These are phyloP conservation scores for Pterobdella sp. DNA, from an alignment of 2,888 invertebrate genomes.

Conservation along the genomic window DNA sequence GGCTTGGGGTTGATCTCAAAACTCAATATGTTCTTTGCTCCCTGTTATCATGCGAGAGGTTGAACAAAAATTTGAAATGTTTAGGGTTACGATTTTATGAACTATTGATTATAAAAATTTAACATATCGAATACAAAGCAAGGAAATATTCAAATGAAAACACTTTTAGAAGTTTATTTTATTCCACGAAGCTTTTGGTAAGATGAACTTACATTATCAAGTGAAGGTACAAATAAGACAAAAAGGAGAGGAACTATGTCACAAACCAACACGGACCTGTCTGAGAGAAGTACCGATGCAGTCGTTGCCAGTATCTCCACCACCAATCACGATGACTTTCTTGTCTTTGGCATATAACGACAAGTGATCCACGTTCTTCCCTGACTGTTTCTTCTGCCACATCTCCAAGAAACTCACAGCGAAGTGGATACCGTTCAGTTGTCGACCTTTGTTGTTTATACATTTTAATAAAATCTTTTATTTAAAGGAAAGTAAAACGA, in stretches of 20 bases:
- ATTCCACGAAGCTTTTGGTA: no score
- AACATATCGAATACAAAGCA: not conserved
- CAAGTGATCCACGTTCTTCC: slow-evolving; percentile 54
- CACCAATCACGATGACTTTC: slow-evolving; percentile 80
- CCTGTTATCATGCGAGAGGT: slow-evolving; percentile 56
- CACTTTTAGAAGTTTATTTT: no score
- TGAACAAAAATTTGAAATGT: not conserved
- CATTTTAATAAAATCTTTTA: slow-evolving; percentile 37
- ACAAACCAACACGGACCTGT: slow-evolving; percentile 61
- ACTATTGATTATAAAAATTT: not conserved
- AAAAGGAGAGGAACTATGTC: no score
- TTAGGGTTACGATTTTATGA: not conserved
- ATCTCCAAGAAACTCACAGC: slow-evolving; percentile 95
- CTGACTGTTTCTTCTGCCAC: slow-evolving; percentile 81
- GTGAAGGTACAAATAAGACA: no score
- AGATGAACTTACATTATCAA: no score
- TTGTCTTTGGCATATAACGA: slow-evolving; percentile 79
- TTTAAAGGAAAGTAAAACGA: no score
- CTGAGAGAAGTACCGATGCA: slow-evolving; percentile 94
- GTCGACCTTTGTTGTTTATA: no score
- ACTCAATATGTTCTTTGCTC: slow-evolving; percentile 81
- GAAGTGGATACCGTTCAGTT: slow-evolving; percentile 85
- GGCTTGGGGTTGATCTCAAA: slow-evolving; percentile 96
- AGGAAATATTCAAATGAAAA: not conserved
- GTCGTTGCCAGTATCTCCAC: slow-evolving; percentile 87